These are phyloP conservation scores for Fulmarus glacialis DNA, from an alignment of 2,113 vertebrate genomes.

Conservation along the genomic window DNA sequence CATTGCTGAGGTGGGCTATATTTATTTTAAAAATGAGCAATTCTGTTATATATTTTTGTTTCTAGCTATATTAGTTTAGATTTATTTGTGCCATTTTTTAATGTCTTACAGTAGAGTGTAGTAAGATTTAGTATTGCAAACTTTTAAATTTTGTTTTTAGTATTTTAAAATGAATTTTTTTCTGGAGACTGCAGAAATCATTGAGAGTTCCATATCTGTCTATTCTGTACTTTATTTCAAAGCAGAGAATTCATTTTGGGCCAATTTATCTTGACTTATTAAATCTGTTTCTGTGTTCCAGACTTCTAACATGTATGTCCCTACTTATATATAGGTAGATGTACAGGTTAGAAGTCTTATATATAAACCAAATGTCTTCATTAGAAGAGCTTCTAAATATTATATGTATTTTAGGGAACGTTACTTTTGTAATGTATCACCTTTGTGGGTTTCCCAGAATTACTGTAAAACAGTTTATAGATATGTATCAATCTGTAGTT, in stretches of 20 bases:
- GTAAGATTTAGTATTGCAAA: background rate
- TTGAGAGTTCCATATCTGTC: background rate
- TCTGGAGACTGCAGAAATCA: background rate
- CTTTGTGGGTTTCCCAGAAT: background rate
- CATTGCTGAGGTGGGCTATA: background rate
- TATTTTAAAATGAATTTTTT: background rate
- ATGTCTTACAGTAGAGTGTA: background rate
- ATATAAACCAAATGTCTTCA: background rate
- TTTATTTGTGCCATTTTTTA: background rate
- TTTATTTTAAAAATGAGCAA: background rate
- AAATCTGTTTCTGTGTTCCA: background rate
- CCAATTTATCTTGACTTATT: background rate
- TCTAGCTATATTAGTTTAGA: background rate
- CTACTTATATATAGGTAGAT: background rate
- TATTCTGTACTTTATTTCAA: conserved; percentile 11
- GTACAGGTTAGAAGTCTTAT: background rate
- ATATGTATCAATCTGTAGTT: background rate
- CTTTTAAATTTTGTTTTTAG: background rate
- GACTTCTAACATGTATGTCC: background rate
- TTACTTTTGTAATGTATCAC: background rate
- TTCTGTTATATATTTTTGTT: background rate
- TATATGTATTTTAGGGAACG: background rate
- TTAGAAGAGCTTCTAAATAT: background rate
- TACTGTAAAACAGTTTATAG: background rate
- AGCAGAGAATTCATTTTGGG: background rate